Base-by-base conservation (phyloP, 92 coral and sea anemone species). In the Epizoanthus scotinus region DNA sequence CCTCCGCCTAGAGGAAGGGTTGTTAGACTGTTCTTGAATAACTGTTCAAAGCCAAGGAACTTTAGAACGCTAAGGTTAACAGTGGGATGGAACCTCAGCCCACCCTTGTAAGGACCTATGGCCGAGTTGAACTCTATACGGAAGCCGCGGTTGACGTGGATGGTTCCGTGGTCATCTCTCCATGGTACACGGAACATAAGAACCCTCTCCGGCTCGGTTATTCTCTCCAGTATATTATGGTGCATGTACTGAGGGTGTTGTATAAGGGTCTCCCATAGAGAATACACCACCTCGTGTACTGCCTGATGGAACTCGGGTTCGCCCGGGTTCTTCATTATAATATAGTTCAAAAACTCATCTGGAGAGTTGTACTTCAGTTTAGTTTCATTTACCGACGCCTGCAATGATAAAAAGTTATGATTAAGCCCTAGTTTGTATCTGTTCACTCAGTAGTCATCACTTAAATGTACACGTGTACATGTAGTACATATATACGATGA, bases 1-100 rank as follows among this genome's bases (percentile, higher is more conserved):
- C 97, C 97, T 19, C 97, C 97, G 7, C 97, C 97, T 19, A 92
- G 84, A 40, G 97, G 97, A 19, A 92, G 90, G 14, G 97, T 92
- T 8, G 97, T 92, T 5, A 92, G 87, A 47, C 97, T 92, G 85
- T 92, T 92, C 83, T 92, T 92, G 42, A 92, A 87, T 71, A 92
- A 87, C 80, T 92, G 97, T 77, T 92, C 97, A 58, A 92, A 92
- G 36, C 94, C 97, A 69, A 92, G 85, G 83, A 92, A 92, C 87
- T 92, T 92, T 38, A 92, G 86, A 22, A 92, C 89, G 25, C 97
- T 89, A 19, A 92, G 81, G 77, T 92, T 92, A 59, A 92, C 97
- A 0, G 88, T 79, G 3, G 97, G 97, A 36, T 92, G 97, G 70
- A 92, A 92, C 7, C 97, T 89, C 7, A 92, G 78, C 0, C 97